Evolutionary conservation across 2,113 vertebrate genomes (phyloP).

Genomic region (Pelecanus crispus): DNA sequence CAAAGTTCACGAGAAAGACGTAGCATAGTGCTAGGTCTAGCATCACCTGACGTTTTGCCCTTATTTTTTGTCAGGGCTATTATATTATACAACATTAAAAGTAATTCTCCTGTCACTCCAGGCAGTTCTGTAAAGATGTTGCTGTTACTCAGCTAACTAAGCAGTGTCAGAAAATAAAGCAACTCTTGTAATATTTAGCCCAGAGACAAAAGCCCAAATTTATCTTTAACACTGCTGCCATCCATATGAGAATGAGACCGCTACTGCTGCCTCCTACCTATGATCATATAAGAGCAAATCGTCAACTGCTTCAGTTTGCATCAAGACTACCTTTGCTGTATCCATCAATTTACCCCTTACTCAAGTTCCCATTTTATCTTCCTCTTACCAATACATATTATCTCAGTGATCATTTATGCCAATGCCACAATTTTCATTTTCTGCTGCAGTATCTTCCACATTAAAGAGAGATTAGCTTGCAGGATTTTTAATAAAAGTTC

Average conservation of each 20-base stretch:
- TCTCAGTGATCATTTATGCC: neutral
- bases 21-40: neutral
- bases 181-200: neutral
- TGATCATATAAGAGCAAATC: neutral
- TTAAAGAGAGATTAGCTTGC: neutral
- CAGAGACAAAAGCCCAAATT: neutral
- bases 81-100: neutral
- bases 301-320: neutral
- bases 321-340: neutral
- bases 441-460: neutral
- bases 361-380: neutral
- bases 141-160: neutral
- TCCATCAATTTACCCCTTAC: neutral
- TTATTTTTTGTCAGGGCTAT: neutral
- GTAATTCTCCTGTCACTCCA: fast-evolving
- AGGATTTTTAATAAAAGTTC: neutral
- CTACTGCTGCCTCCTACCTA: neutral
- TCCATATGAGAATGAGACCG: neutral
- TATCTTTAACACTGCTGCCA: neutral
- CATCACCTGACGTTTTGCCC: neutral
- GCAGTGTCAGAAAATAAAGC: neutral
- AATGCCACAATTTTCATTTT: neutral
- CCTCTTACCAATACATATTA: neutral
- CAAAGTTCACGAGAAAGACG: neutral
- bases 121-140: neutral